Conservation (phyloP, 2,797 vertebrate genomes). For the Morelia viridis region DNA sequence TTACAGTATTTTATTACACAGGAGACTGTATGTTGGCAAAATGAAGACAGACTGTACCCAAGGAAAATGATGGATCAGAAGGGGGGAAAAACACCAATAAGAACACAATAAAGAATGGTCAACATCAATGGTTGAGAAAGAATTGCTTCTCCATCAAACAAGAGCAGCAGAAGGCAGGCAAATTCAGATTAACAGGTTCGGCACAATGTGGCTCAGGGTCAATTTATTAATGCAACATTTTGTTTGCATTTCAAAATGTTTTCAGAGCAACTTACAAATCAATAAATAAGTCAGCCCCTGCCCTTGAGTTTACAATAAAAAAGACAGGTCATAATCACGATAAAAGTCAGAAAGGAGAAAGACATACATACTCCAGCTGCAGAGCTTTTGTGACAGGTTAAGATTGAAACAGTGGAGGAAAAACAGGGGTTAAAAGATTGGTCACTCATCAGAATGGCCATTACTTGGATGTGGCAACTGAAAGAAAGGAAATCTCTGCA, state of each 20-base stretch:
- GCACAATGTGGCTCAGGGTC: too few relatives aligned
- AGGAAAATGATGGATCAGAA: background rate
- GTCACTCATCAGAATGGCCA: background rate
- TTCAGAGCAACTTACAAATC: background rate
- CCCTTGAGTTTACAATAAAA: background rate
- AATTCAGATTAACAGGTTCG: background rate
- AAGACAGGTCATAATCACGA: background rate
- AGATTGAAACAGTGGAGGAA: background rate
- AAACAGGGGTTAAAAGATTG: background rate
- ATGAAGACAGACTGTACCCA: background rate
- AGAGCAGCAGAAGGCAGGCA: too few relatives aligned
- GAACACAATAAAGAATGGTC: background rate
- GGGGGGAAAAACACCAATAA: background rate
- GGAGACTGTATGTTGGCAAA: background rate
- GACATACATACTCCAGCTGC: background rate
- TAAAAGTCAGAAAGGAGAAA: background rate
- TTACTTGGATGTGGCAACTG: background rate
- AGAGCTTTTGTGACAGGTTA: background rate
- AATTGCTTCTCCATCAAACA: too few relatives aligned
- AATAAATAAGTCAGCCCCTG: background rate
- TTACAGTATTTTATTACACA: too few relatives aligned
- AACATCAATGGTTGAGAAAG: background rate
- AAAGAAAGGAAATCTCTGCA: background rate
- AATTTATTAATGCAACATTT: background rate
- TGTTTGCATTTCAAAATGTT: background rate